phyloP scores from a whole-genome alignment of 2,888 invertebrate species.

The Sesamia inferens region DNA sequence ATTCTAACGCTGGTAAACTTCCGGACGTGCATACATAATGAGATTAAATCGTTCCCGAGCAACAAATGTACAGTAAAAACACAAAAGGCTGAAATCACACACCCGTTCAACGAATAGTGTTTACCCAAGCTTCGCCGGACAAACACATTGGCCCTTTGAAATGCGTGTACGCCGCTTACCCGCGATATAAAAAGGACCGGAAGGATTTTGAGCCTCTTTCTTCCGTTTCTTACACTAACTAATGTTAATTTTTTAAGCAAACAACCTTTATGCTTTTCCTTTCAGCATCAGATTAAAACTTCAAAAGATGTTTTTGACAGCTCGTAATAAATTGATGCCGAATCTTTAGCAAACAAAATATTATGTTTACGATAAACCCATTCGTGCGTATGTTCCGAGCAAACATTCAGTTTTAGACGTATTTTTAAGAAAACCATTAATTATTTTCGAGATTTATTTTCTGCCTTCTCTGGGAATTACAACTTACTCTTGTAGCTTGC shows the following conservation, averaged over 20 bases:
- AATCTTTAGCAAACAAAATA: slow-evolving; percentile 52
- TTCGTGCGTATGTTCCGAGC: slow-evolving; percentile 13
- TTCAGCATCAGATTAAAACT: slow-evolving; percentile 54
- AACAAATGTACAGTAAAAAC: slow-evolving; percentile 71
- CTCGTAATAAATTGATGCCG: slow-evolving; percentile 54
- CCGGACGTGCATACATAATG: slow-evolving; percentile 77
- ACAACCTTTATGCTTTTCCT: slow-evolving; percentile 65
- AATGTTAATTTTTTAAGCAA: slow-evolving; percentile 74
- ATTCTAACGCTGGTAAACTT: slow-evolving; percentile 63
- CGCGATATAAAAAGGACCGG: slow-evolving; percentile 83
- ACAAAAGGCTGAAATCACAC: slow-evolving; percentile 81
- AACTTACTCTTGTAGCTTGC: not conserved
- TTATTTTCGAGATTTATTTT: slow-evolving; percentile 11
- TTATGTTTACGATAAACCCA: slow-evolving; percentile 32
- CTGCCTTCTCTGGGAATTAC: slow-evolving; percentile 5
- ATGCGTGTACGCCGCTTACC: slow-evolving; percentile 76
- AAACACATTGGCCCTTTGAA: slow-evolving; percentile 82
- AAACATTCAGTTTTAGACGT: slow-evolving; percentile 25
- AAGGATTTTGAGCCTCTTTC: slow-evolving; percentile 79
- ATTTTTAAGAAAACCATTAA: slow-evolving; percentile 12
- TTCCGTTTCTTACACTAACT: slow-evolving; percentile 67
- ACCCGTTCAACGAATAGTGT: slow-evolving; percentile 80
- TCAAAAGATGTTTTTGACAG: slow-evolving; percentile 61
- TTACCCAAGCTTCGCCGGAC: slow-evolving; percentile 79
- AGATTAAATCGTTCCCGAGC: slow-evolving; percentile 75